These are phyloP conservation scores for Apodemus sylvaticus DNA, from an alignment of 2,113 vertebrate genomes.

Conservation along the genomic window DNA sequence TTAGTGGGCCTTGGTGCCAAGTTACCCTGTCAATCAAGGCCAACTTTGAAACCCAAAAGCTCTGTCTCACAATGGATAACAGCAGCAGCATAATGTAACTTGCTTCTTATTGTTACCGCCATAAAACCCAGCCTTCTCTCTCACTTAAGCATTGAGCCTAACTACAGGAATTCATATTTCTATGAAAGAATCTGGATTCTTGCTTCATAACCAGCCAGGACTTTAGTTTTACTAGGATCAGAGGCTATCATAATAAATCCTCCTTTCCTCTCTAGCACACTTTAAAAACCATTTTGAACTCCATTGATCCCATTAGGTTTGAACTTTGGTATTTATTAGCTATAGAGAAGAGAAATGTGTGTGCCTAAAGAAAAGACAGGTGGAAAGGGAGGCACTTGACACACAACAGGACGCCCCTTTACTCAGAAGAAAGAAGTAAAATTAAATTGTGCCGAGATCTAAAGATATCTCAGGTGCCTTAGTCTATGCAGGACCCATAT, in stretches of 20 bases:
- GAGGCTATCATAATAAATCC: constrained; percentile 76
- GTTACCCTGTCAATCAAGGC: constrained; percentile 66
- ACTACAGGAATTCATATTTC: constrained; percentile 68
- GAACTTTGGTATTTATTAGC: constrained; percentile 73
- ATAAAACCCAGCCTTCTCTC: constrained; percentile 69
- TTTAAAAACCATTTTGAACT: constrained; percentile 79
- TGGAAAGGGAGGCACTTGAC: not conserved
- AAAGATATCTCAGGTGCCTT: not conserved
- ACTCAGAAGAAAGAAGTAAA: accelerated
- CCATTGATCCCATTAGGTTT: constrained; percentile 77
- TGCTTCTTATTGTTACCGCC: constrained; percentile 66
- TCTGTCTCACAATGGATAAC: constrained; percentile 66
- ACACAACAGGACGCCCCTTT: accelerated
- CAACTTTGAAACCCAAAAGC: constrained; percentile 57
- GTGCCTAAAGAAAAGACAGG: not conserved
- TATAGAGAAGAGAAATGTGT: not conserved
- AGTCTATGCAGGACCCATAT: not conserved
- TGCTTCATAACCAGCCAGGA: constrained; percentile 69
- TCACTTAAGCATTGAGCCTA: constrained; percentile 50
- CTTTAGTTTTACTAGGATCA: constrained; percentile 58
- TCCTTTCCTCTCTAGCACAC: constrained; percentile 46
- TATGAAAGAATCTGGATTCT: constrained; percentile 60
- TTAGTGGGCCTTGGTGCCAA: constrained; percentile 48
- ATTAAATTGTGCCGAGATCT: accelerated
- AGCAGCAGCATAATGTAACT: constrained; percentile 62